phyloP scores from a whole-genome alignment of 1,140 invertebrate species.

The Ruditapes philippinarum region DNA sequence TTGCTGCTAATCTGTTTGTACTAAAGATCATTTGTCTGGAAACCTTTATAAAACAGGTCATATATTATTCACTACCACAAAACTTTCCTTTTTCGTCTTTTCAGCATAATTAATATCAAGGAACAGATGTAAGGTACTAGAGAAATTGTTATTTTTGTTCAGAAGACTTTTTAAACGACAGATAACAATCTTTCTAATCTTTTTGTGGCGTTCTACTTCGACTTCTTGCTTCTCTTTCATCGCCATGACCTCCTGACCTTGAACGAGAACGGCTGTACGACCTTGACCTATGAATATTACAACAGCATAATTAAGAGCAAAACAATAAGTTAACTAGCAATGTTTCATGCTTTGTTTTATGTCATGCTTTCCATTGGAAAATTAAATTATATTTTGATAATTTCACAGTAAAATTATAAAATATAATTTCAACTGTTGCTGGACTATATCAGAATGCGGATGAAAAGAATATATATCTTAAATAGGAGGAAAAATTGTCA shows the following conservation, averaged over 20 bases:
- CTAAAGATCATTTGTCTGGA: too few relatives aligned
- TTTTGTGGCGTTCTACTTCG: constrained; percentile 33
- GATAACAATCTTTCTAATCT: constrained; percentile 6
- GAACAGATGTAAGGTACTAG: neutral
- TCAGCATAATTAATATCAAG: too few relatives aligned
- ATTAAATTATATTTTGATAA: too few relatives aligned
- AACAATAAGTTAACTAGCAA: neutral
- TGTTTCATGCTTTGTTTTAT: neutral
- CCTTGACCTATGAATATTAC: constrained; percentile 16
- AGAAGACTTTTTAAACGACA: neutral
- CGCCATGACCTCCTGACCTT: constrained; percentile 14
- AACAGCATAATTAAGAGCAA: neutral
- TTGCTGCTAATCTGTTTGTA: too few relatives aligned
- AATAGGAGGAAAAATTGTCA: too few relatives aligned
- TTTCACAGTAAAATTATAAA: too few relatives aligned
- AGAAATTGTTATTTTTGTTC: neutral
- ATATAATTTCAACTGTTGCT: too few relatives aligned
- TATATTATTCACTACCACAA: too few relatives aligned
- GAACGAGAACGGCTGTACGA: constrained; percentile 48
- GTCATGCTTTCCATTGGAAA: neutral
- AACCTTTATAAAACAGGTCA: too few relatives aligned
- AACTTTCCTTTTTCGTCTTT: too few relatives aligned
- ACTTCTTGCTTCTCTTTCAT: neutral
- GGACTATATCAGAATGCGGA: too few relatives aligned
- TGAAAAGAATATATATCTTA: too few relatives aligned